Evolutionary conservation across 2,113 vertebrate genomes (phyloP), one percentile per base, ranked within the genome.

Genomic region (Panthera tigris): DNA sequence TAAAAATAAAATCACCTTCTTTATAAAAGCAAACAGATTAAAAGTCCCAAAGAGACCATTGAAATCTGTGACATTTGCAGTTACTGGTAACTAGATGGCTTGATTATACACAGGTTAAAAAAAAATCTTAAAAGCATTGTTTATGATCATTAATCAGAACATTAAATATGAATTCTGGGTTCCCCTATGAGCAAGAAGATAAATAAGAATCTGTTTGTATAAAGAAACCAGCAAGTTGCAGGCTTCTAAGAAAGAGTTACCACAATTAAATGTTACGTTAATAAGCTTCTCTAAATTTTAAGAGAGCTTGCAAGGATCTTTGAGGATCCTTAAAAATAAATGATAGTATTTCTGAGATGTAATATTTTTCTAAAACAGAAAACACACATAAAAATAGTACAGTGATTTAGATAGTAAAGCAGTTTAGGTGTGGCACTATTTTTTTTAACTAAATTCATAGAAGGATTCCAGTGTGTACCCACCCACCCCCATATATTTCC

Each of bases 21-120:
- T 99, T 98, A 98, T 98, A 99, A 98, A 99, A 98, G 98, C 98
- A 99, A 99, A 99, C 99, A 99, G 98, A 99, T 99, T 98, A 98
- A 98, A 99, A 98, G 98, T 98, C 98, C 99, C 99, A 98, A 98
- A 97, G 99, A 98, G 99, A 99, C 98, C 97, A 98, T 98, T 99
- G 98, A 99, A 98, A 98, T 99, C 98, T 98, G 98, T 99, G 98
- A 99, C 98, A 99, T 99, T 99, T 99, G 98, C 98, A 97, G 96
- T 99, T 98, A 98, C 98, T 98, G 96, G 97, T 98, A 98, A 93
- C 96, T 98, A 98, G 98, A 99, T 98, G 98, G 65, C 98, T 98
- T 99, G 98, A 99, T 99, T 97, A 97, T 97, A 98, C 92, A 98
- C 97, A 99, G 98, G 98, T 98, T 71, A 71, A 50, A 15, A 92